These are phyloP conservation scores for Galleria mellonella DNA, from an alignment of 1,140 invertebrate genomes.

Conservation along the genomic window DNA sequence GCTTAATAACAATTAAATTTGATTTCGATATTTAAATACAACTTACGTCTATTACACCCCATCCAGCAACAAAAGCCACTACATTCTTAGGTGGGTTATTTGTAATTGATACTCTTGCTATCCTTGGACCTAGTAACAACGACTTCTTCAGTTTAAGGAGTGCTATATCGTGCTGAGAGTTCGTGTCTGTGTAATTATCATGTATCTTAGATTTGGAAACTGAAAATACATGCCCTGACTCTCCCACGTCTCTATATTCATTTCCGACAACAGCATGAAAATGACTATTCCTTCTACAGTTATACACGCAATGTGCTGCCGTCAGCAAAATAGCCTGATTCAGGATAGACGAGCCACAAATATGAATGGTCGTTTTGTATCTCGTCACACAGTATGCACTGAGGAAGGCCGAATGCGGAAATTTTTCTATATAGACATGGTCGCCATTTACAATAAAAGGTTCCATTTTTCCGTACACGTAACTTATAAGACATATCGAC, in stretches of 20 bases:
- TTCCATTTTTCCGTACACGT: too few species aligned
- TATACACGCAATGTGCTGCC: conserved; percentile 9
- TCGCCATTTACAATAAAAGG: conserved; percentile 15
- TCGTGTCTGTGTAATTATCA: neutral
- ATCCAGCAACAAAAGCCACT: conserved; percentile 1
- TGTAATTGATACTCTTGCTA: conserved; percentile 1
- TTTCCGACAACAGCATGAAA: neutral
- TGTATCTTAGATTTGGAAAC: neutral
- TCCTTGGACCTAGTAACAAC: neutral
- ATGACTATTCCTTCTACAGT: neutral
- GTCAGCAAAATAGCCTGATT: conserved; percentile 13
- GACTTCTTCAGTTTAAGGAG: neutral
- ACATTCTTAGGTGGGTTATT: neutral
- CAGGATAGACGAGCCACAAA: conserved; percentile 11
- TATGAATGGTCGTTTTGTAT: neutral
- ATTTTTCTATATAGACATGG: conserved; percentile 5
- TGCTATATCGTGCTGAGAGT: neutral
- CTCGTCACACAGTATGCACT: too few species aligned
- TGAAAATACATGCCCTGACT: too few species aligned
- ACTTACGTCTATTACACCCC: conserved; percentile 6
- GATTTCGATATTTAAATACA: too few species aligned
- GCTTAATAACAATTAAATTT: too few species aligned
- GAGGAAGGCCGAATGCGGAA: conserved; percentile 19
- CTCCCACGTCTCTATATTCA: conserved; percentile 1
- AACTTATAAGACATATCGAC: too few species aligned